Evolutionary conservation across 1,140 invertebrate genomes (phyloP).

Genomic region (Cyrtorhinus lividipennis): DNA sequence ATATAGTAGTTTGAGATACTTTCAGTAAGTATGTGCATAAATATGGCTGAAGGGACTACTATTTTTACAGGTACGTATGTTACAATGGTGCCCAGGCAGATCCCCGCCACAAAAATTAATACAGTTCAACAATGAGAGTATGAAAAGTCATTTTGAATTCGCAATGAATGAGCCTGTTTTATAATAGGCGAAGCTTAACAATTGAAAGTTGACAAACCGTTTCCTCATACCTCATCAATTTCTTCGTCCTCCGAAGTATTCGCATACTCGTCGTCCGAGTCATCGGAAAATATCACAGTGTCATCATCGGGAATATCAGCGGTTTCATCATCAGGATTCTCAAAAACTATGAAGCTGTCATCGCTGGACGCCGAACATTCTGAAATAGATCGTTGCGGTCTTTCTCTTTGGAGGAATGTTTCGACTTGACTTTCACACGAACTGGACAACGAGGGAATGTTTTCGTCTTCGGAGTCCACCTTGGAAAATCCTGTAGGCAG

Average conservation of each 20-base stretch:
- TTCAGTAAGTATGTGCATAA: too few relatives aligned
- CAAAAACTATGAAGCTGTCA: background rate
- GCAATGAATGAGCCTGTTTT: too few relatives aligned
- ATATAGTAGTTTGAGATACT: background rate
- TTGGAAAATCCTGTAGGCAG: too few relatives aligned
- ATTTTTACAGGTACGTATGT: too few relatives aligned
- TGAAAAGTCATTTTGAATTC: too few relatives aligned
- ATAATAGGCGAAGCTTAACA: too few relatives aligned
- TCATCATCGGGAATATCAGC: background rate
- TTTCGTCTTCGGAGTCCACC: background rate
- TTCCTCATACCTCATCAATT: background rate
- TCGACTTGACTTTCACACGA: background rate
- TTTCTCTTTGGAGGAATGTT: background rate
- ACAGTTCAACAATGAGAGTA: too few relatives aligned
- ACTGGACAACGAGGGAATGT: background rate
- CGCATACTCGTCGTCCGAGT: background rate
- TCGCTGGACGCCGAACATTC: background rate
- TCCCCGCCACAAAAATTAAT: too few relatives aligned
- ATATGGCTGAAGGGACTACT: too few relatives aligned
- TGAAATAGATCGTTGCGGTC: background rate
- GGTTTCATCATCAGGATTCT: background rate
- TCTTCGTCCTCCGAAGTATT: background rate
- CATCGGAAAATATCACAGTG: background rate
- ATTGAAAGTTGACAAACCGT: too few relatives aligned
- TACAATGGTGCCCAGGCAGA: too few relatives aligned